Percentiles rank a stretch among this genome's conserved stretches.
phyloP scores from a whole-genome alignment of 2,888 invertebrate genomes.

The Papilio gigon region DNA sequence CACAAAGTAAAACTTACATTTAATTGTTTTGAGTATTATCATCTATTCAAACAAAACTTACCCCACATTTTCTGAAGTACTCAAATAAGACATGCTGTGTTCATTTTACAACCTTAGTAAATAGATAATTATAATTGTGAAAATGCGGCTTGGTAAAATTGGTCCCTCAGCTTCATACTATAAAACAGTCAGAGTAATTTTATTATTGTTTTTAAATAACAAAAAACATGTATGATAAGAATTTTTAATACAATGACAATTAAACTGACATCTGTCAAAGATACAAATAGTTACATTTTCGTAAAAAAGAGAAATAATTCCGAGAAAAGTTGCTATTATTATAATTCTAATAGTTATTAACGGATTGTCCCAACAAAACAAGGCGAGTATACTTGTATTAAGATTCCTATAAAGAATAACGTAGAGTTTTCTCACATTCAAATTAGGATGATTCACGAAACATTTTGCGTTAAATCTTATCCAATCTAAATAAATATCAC shows the following conservation, averaged over 20 bases:
- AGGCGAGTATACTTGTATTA: constrained; percentile 31
- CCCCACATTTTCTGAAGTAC: constrained; percentile 81
- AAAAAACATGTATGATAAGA: constrained; percentile 56
- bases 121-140: constrained; percentile 62
- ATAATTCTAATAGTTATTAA: constrained; percentile 17
- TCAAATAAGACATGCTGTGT: constrained; percentile 81
- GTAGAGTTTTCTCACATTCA: constrained; percentile 62
- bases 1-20: neutral
- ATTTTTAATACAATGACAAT: constrained; percentile 62
- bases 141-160: constrained; percentile 60
- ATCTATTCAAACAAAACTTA: constrained; percentile 54
- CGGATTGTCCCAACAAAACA: constrained; percentile 21
- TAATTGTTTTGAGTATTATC: neutral
- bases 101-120: constrained; percentile 75
- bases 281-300: constrained; percentile 50
- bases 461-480: constrained; percentile 52
- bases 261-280: constrained; percentile 72
- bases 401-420: constrained; percentile 42
- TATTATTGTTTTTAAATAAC: constrained; percentile 48
- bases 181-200: constrained; percentile 51
- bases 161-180: constrained; percentile 76
- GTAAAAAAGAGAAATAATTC: constrained; percentile 26
- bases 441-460: constrained; percentile 54
- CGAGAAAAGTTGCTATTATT: neutral
- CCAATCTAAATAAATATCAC: constrained; percentile 46